Evolutionary conservation across 2,797 vertebrate genomes (phyloP), one percentile per base, ranked within the genome.

Genomic region (Galagoides demidoff): DNA sequence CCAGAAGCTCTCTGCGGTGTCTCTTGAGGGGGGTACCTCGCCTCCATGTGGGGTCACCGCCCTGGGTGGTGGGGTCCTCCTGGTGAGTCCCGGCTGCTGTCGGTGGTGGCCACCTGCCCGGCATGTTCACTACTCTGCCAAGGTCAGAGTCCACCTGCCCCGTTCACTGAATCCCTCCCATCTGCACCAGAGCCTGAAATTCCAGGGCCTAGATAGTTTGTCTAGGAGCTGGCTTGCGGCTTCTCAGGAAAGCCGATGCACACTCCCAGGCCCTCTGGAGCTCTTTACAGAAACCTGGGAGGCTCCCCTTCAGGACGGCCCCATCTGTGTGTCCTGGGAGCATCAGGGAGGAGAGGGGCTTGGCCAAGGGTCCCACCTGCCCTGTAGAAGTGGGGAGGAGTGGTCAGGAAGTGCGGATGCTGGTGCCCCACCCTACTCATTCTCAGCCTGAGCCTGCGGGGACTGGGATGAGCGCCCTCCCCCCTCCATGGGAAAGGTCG

Each of bases 241-340:
- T 39, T 1, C 13, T 4, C 3, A 0, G 1, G 64, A 25, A 34
- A 39, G 17, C 3, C 3, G 1, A 2, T 13, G 2, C 1, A 11
- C 63, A 17, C 25, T 4, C 7, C 10, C 23, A 20, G 70, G n/a
- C 4, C 76, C 3, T 2, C 7, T 8, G 9, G 74, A 55, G 29
- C 27, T 25, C 23, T n/a, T 0, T 4, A 16, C 37, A 3, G 7
- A 10, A 2, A 29, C 11, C 17, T 22, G n/a, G 49, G 14, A 52
- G 49, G 16, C 11, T 20, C 37, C 3, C 29, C 71, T 55, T 16
- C 2, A 8, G 70, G 27, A 64, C 31, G 29, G 29, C 9, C 25
- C 0, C 27, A 9, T 0, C 27, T 23, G 19, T 0, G 0, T 6
- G 14, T 57, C 85, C 52, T 0, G 13, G 64, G 39, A 29, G 29